These are phyloP conservation scores for Leptopterna dolabrata DNA, from an alignment of 2,888 invertebrate genomes.

Conservation along the genomic window DNA sequence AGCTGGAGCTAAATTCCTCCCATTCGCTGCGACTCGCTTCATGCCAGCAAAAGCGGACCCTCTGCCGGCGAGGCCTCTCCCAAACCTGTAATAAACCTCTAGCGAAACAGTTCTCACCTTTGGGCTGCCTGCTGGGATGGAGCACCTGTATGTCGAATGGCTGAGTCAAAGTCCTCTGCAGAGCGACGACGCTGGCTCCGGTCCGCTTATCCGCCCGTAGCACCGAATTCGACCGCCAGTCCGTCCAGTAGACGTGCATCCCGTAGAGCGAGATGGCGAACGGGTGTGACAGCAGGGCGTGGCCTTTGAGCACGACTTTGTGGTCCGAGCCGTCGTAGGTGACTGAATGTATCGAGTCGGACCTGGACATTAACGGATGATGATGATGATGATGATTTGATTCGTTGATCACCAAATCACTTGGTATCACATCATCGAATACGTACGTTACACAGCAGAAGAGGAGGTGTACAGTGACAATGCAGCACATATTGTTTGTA, in stretches of 20 bases:
- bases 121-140: constrained; percentile 81
- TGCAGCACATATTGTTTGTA: too few relatives aligned
- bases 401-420: too few relatives aligned
- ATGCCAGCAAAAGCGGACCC: too few relatives aligned
- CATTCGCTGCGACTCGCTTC: too few relatives aligned
- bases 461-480: too few relatives aligned
- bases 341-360: constrained; percentile 87
- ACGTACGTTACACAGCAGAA: too few relatives aligned
- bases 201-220: constrained; percentile 90
- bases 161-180: constrained; percentile 86
- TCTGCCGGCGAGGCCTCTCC: too few relatives aligned
- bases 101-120: too few relatives aligned
- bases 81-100: too few relatives aligned
- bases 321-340: constrained; percentile 83
- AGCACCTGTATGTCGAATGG: constrained; percentile 91
- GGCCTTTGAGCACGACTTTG: constrained; percentile 77
- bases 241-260: constrained; percentile 87
- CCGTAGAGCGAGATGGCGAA: constrained; percentile 88
- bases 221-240: constrained; percentile 90
- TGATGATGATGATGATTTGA: too few relatives aligned
- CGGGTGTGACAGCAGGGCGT: constrained; percentile 84
- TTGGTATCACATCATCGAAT: too few relatives aligned
- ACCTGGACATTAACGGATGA: constrained; percentile 68
- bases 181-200: constrained; percentile 79
- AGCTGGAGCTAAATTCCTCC: too few relatives aligned